Conservation (phyloP, 2,888 invertebrate genomes). For the Chloroclysta siterata region DNA sequence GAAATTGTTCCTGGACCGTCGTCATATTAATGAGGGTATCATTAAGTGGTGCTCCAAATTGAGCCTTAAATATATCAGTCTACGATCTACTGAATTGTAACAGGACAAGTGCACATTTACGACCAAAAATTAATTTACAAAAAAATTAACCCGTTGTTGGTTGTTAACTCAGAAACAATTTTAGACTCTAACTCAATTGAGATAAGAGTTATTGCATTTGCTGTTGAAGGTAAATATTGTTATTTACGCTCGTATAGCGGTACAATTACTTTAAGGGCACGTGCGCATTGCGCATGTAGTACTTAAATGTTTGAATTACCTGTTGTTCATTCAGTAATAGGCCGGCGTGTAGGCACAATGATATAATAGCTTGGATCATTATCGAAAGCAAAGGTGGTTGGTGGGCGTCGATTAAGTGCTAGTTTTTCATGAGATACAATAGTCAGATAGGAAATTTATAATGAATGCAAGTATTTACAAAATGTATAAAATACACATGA, state of each 20-base stretch:
- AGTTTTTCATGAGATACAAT: conserved; percentile 24
- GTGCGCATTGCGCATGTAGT: conserved; percentile 47
- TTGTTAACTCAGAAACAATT: conserved; percentile 20
- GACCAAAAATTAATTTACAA: conserved; percentile 47
- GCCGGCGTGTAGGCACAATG: conserved; percentile 30
- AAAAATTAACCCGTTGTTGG: conserved; percentile 41
- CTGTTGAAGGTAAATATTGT: conserved; percentile 27
- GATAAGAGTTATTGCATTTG: conserved; percentile 37
- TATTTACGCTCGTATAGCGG: conserved; percentile 17
- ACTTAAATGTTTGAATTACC: conserved; percentile 41
- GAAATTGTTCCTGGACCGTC: conserved; percentile 41
- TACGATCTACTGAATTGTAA: conserved; percentile 24
- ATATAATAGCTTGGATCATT: conserved; percentile 49
- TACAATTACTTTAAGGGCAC: conserved; percentile 57
- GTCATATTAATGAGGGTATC: conserved; percentile 37
- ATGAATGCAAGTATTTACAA: too few species aligned
- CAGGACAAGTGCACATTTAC: conserved; percentile 35
- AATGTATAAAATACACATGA: too few species aligned
- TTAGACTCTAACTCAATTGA: conserved; percentile 25
- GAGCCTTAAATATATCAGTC: conserved; percentile 21
- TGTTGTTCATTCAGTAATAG: conserved; percentile 21
- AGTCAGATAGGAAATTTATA: background rate
- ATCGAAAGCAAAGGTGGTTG: conserved; percentile 37
- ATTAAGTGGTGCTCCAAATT: conserved; percentile 35
- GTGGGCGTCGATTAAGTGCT: conserved; percentile 29